These are phyloP conservation scores for Pogonocherus hispidulus DNA, from an alignment of 2,888 invertebrate genomes.

Conservation along the genomic window DNA sequence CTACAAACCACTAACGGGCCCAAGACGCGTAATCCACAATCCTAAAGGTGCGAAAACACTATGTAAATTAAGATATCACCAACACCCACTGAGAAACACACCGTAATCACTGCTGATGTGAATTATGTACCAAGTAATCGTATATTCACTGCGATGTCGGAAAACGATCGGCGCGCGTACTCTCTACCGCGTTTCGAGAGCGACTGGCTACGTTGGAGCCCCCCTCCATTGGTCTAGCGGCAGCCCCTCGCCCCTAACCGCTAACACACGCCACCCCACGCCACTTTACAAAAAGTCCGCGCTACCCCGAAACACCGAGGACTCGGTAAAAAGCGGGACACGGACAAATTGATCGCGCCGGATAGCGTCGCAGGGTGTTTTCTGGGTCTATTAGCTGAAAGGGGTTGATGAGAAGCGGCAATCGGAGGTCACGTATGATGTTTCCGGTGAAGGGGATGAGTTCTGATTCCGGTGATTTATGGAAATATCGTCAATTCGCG, in stretches of 20 bases:
- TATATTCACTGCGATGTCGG: slow-evolving; percentile 15
- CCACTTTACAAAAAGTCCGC: slow-evolving; percentile 66
- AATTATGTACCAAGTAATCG: neutral
- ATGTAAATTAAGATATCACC: neutral
- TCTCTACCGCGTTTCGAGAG: slow-evolving; percentile 58
- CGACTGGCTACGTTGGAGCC: slow-evolving; percentile 60
- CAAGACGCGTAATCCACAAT: slow-evolving; percentile 24
- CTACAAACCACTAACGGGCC: slow-evolving; percentile 32
- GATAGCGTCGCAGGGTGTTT: slow-evolving; percentile 49
- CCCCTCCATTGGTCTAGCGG: slow-evolving; percentile 41
- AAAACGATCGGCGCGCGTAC: slow-evolving; percentile 49
- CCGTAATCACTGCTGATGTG: slow-evolving; percentile 5
- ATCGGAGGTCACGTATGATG: slow-evolving; percentile 45
- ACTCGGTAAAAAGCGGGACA: slow-evolving; percentile 38
- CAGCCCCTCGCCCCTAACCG: slow-evolving; percentile 62
- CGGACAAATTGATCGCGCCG: slow-evolving; percentile 55
- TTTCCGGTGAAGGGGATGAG: slow-evolving; percentile 44
- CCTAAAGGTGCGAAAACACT: neutral
- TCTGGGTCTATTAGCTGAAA: slow-evolving; percentile 52
- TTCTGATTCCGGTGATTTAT: slow-evolving; percentile 37
- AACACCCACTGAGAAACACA: slow-evolving; percentile 24
- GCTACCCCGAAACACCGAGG: slow-evolving; percentile 67
- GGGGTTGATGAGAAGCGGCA: slow-evolving; percentile 52
- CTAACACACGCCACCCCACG: slow-evolving; percentile 66
- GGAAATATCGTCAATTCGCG: slow-evolving; percentile 30